Percentiles rank a stretch among this genome's conserved stretches.
Evolutionary conservation across 2,888 invertebrate genomes (phyloP).

Genomic region (Mythimna pallens): DNA sequence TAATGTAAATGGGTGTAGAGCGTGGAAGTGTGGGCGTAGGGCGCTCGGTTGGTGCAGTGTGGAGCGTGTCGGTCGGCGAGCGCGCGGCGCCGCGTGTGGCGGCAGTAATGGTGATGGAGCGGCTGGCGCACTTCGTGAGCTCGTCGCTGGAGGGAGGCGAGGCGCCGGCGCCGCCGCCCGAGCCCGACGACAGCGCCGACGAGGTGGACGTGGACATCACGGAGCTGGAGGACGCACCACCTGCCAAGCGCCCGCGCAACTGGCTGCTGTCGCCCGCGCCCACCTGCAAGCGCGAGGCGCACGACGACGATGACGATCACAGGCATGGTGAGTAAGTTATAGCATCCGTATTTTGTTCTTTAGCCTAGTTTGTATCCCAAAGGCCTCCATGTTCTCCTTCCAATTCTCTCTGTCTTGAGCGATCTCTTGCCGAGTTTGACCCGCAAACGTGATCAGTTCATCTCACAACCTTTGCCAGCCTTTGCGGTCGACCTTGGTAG

Average conservation of each 20-base stretch:
- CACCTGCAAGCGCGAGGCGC: slow-evolving; percentile 80
- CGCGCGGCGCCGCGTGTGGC: slow-evolving; percentile 83
- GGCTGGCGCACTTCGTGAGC: slow-evolving; percentile 97
- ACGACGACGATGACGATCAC: slow-evolving; percentile 85
- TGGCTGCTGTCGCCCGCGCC: slow-evolving; percentile 88
- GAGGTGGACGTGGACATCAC: slow-evolving; percentile 88
- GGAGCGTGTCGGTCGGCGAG: slow-evolving; percentile 83
- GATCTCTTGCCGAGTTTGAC: background rate
- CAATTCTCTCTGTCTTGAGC: background rate
- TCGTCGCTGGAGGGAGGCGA: slow-evolving; percentile 94
- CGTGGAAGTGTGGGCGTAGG: slow-evolving; percentile 79
- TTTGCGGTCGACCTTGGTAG: background rate
- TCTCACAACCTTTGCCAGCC: background rate
- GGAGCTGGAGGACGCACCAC: slow-evolving; percentile 85
- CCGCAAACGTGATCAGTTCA: background rate
- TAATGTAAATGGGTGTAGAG: slow-evolving; percentile 38
- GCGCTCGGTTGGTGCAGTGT: slow-evolving; percentile 79
- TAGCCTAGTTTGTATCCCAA: background rate
- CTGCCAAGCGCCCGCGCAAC: slow-evolving; percentile 84
- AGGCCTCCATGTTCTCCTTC: background rate
- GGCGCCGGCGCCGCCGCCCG: slow-evolving; percentile 86
- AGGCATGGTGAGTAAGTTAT: slow-evolving; percentile 80
- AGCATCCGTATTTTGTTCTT: background rate
- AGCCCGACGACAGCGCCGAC: slow-evolving; percentile 85
- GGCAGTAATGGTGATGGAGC: slow-evolving; percentile 94